Evolutionary conservation across 1,140 invertebrate species (phyloP).

Genomic region (Euwallacea similis): DNA sequence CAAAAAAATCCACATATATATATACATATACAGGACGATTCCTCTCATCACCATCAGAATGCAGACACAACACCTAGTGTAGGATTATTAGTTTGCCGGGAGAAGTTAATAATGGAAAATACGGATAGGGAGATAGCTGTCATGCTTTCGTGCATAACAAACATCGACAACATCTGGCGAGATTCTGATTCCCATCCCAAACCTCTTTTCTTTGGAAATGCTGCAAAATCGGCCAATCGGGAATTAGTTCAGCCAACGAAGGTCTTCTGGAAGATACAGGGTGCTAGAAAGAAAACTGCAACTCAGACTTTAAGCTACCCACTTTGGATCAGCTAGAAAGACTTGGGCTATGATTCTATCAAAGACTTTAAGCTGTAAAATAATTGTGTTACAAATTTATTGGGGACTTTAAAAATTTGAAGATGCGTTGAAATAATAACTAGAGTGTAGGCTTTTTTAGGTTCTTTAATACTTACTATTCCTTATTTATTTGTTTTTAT

Average conservation of each 20-base stretch:
- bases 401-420: too few species aligned
- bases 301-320: constrained; percentile 31
- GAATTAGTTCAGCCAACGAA: constrained; percentile 92
- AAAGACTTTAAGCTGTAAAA: too few species aligned
- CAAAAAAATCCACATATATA: constrained; percentile 37
- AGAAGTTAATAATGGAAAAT: constrained; percentile 15
- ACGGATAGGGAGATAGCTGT: constrained; percentile 18
- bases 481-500: too few species aligned
- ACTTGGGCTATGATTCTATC: too few species aligned
- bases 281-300: constrained; percentile 58
- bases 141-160: constrained; percentile 37
- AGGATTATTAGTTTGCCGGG: constrained; percentile 34
- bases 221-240: constrained; percentile 93
- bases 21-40: constrained; percentile 39
- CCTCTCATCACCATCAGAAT: constrained; percentile 30
- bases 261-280: constrained; percentile 74
- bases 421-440: too few species aligned
- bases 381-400: too few species aligned
- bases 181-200: constrained; percentile 55
- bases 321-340: background rate
- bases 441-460: too few species aligned
- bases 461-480: too few species aligned
- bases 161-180: constrained; percentile 38
- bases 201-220: constrained; percentile 79
- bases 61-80: constrained; percentile 44